Conservation (phyloP, 1,140 invertebrate species). For the Cherax destructor region DNA sequence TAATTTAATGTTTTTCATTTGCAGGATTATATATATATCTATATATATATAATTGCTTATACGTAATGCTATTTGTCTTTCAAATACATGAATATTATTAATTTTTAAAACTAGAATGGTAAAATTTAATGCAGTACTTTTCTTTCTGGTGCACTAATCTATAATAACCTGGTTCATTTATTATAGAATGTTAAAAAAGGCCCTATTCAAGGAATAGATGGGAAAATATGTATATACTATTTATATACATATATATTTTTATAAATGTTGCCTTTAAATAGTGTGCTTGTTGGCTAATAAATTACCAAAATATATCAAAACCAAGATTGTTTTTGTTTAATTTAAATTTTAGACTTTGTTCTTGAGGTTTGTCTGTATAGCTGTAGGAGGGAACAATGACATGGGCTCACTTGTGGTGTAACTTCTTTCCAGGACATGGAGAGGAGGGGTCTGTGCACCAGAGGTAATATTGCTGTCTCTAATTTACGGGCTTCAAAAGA, state of each 20-base stretch:
- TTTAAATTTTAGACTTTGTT: background rate
- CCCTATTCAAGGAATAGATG: background rate
- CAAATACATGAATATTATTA: too few relatives aligned
- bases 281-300: background rate
- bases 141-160: background rate
- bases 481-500: constrained; percentile 5
- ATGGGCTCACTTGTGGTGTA: constrained; percentile 4
- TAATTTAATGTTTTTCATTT: background rate
- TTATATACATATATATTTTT: background rate
- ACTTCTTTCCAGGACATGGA: constrained; percentile 39
- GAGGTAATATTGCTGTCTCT: background rate
- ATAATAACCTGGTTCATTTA: background rate
- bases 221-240: background rate
- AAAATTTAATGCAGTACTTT: background rate
- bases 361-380: background rate
- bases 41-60: too few relatives aligned
- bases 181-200: background rate
- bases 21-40: background rate
- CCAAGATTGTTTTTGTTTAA: background rate
- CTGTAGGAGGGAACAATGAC: background rate
- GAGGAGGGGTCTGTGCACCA: constrained; percentile 20
- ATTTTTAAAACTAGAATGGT: too few relatives aligned
- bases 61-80: too few relatives aligned
- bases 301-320: background rate
- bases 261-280: background rate